Evolutionary conservation across 2,888 invertebrate species (phyloP).

Genomic region (Metallyticus violacea): DNA sequence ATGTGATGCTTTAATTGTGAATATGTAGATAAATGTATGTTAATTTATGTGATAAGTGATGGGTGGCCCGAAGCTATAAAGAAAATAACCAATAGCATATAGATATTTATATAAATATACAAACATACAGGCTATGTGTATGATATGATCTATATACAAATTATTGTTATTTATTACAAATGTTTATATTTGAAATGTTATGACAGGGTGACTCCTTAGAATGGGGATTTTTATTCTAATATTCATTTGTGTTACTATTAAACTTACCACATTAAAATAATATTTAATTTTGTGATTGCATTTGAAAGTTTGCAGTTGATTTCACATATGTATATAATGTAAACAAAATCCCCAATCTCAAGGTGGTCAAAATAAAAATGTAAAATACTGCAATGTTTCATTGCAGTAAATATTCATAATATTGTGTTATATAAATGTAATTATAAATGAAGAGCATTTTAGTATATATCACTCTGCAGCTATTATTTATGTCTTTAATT

Average conservation of each 20-base stretch:
- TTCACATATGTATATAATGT: background rate
- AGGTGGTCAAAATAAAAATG: background rate
- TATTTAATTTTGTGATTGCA: too few species aligned
- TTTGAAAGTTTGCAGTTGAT: background rate
- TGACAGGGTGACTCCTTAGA: background rate
- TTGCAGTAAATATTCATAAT: background rate
- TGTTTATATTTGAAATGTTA: conserved; percentile 16
- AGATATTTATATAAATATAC: conserved; percentile 1
- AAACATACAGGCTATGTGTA: background rate
- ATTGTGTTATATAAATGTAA: background rate
- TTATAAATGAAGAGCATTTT: background rate
- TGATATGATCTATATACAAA: background rate
- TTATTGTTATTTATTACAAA: conserved; percentile 13
- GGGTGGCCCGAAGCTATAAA: background rate
- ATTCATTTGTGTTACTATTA: background rate
- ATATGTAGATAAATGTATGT: conserved; percentile 22
- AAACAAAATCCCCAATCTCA: background rate
- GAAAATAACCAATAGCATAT: background rate
- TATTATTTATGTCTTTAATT: background rate
- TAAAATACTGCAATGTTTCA: background rate
- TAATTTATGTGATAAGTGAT: conserved; percentile 10
- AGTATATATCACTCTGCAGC: background rate
- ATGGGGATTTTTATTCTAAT: background rate
- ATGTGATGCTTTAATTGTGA: conserved; percentile 24
- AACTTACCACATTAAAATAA: background rate